Percentiles rank a stretch among this genome's conserved stretches.
These are phyloP conservation scores for Heteromyza rotundicornis DNA, from an alignment of 2,888 invertebrate species.

Conservation along the genomic window DNA sequence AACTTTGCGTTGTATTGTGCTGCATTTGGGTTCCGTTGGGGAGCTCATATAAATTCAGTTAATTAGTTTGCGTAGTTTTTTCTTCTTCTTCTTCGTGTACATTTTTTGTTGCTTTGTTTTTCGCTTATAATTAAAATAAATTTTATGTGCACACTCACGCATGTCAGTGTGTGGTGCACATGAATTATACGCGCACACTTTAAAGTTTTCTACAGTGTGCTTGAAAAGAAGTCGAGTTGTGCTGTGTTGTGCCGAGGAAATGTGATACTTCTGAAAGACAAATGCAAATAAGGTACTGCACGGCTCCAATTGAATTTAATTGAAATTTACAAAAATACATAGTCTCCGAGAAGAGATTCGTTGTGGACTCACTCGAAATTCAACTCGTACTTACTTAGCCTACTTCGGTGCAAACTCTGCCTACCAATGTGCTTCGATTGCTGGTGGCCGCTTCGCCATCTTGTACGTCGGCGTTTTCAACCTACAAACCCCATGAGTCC, in stretches of 20 bases:
- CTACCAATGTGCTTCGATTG: no score
- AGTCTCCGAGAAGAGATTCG: no score
- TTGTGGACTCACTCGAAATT: no score
- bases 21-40: conserved; percentile 19
- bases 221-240: no score
- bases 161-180: background rate
- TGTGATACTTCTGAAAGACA: background rate
- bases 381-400: no score
- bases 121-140: conserved; percentile 37
- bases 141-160: conserved; percentile 29
- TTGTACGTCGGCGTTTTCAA: background rate
- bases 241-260: background rate
- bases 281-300: no score
- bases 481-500: conserved; percentile 16
- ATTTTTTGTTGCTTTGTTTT: conserved; percentile 16
- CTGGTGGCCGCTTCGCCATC: no score
- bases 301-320: no score
- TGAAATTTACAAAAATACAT: no score
- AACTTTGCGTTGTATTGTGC: background rate
- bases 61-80: conserved; percentile 37
- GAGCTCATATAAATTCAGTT: conserved; percentile 38
- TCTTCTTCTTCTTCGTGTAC: conserved; percentile 12
- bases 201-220: no score
- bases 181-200: background rate
- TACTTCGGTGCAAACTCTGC: no score